These are phyloP conservation scores for Etia nguti DNA, from an alignment of 2,113 vertebrate species.

Conservation along the genomic window DNA sequence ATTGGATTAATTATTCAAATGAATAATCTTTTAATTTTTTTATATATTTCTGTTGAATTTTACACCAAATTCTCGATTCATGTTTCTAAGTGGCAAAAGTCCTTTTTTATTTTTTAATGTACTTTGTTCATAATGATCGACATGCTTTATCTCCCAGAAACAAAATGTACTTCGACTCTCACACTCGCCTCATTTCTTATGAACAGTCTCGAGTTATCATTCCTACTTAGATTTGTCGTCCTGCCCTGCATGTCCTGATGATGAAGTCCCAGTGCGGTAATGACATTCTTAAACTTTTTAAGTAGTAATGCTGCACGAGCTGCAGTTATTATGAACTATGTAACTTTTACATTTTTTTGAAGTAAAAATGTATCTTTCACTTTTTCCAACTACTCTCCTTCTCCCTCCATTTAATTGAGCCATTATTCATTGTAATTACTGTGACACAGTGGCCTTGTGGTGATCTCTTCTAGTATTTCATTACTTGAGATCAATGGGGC, in stretches of 20 bases:
- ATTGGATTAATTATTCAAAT: neutral
- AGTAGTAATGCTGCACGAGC: neutral
- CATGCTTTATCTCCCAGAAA: neutral
- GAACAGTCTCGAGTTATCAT: neutral
- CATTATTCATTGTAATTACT: slow-evolving; percentile 53
- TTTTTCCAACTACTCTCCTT: slow-evolving; percentile 5
- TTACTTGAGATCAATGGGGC: slow-evolving; percentile 47
- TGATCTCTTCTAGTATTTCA: slow-evolving; percentile 39
- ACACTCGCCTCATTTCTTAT: neutral
- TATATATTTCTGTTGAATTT: neutral
- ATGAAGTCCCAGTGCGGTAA: neutral
- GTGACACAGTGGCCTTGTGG: slow-evolving; percentile 28
- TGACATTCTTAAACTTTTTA: neutral
- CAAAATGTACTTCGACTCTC: neutral
- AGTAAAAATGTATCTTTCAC: neutral
- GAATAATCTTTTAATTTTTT: neutral
- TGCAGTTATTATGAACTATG: neutral
- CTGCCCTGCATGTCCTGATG: neutral
- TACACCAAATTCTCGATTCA: neutral
- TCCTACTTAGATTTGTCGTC: neutral
- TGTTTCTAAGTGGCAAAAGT: neutral
- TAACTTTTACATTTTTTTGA: neutral
- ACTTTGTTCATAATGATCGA: neutral
- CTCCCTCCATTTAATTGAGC: slow-evolving; percentile 30
- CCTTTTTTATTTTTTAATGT: neutral